These are phyloP conservation scores for Bergia puertoricense DNA, from an alignment of 92 coral and sea anemone genomes.

Conservation along the genomic window DNA sequence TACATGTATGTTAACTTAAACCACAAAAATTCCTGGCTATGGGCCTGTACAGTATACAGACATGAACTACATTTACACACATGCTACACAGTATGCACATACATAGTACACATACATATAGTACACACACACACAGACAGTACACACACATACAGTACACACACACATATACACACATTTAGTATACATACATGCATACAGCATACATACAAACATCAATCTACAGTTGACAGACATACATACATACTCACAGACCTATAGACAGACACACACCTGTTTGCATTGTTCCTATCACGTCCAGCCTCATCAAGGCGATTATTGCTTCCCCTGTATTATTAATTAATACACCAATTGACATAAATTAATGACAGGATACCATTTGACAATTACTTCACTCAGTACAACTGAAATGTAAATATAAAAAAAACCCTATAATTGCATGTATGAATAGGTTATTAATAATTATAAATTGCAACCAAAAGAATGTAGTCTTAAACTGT, in stretches of 20 bases:
- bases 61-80: too few relatives aligned
- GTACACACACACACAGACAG: neutral
- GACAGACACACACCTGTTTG: slow-evolving; percentile 73
- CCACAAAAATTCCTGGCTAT: too few relatives aligned
- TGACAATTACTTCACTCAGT: too few relatives aligned
- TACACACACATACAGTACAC: neutral
- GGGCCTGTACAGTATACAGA: too few relatives aligned
- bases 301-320: slow-evolving; percentile 94
- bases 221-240: neutral
- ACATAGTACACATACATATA: neutral
- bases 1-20: too few relatives aligned
- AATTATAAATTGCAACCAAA: too few relatives aligned
- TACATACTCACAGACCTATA: neutral
- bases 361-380: too few relatives aligned
- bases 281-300: slow-evolving; percentile 89
- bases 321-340: slow-evolving; percentile 58
- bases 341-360: neutral
- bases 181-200: neutral
- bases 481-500: too few relatives aligned
- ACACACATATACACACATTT: neutral
- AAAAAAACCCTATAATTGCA: too few relatives aligned
- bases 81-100: neutral
- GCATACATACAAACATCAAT: too few relatives aligned
- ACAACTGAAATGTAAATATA: too few relatives aligned
- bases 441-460: too few relatives aligned